Conservation (phyloP, 2,113 vertebrate genomes). For the Mastomys natalensis region DNA sequence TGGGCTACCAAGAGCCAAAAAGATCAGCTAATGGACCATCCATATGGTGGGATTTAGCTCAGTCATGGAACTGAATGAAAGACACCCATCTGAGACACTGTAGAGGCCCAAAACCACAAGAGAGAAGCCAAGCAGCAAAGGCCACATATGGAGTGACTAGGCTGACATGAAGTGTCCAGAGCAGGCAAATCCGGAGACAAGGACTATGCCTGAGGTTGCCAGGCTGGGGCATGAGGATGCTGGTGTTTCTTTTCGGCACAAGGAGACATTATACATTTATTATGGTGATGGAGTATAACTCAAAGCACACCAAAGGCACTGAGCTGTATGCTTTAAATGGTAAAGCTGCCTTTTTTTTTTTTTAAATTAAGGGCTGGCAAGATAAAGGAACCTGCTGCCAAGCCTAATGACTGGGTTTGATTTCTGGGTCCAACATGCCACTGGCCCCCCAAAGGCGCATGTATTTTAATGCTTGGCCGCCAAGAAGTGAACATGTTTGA, state of each 20-base stretch:
- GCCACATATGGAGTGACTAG: rapidly evolving
- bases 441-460: neutral
- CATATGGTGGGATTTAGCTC: neutral
- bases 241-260: neutral
- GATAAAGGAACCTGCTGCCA: neutral
- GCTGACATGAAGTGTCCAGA: no score
- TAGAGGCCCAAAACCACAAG: neutral
- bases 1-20: no score
- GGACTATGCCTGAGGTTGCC: neutral
- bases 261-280: neutral
- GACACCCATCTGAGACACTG: rapidly evolving
- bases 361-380: neutral
- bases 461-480: neutral
- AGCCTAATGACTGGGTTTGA: neutral
- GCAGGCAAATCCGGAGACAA: neutral
- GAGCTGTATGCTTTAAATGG: neutral
- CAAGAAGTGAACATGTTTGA: neutral
- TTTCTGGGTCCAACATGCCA: neutral
- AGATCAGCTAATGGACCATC: neutral
- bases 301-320: neutral
- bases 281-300: neutral
- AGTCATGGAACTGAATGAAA: rapidly evolving
- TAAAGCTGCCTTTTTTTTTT: neutral
- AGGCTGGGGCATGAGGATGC: neutral
- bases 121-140: neutral